These are phyloP conservation scores for Micronisus gabar DNA, from an alignment of 2,113 vertebrate species.

Conservation along the genomic window DNA sequence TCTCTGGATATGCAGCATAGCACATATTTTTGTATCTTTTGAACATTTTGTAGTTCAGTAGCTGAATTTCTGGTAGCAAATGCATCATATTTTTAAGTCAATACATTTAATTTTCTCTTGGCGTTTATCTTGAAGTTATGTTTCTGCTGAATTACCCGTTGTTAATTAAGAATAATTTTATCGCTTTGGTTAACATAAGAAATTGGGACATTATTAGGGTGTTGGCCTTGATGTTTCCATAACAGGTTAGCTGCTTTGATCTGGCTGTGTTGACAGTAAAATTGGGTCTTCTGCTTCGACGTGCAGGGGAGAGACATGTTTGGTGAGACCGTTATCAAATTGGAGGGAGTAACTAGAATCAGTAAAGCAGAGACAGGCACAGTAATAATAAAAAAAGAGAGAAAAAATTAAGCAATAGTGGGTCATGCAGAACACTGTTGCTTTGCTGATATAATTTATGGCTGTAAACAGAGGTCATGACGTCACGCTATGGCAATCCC, in stretches of 20 bases:
- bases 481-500: accelerated
- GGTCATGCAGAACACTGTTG: not conserved
- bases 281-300: constrained; percentile 26
- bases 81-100: not conserved
- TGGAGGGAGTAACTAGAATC: not conserved
- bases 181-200: not conserved
- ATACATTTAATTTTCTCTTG: not conserved
- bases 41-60: not conserved
- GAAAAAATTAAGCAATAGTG: not conserved
- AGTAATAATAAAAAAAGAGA: not conserved
- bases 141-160: not conserved
- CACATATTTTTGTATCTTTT: not conserved
- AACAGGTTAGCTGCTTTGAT: constrained; percentile 20
- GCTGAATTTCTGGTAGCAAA: not conserved
- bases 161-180: not conserved
- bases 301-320: not conserved
- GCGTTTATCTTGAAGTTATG: not conserved
- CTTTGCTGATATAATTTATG: not conserved
- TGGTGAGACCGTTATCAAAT: not conserved
- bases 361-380: not conserved
- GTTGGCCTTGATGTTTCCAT: constrained; percentile 7
- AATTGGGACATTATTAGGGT: constrained; percentile 12
- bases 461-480: not conserved
- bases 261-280: constrained; percentile 6
- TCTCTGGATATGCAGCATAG: not conserved